phyloP scores from a whole-genome alignment of 2,113 vertebrate species.

The Nansenia antarctica region DNA sequence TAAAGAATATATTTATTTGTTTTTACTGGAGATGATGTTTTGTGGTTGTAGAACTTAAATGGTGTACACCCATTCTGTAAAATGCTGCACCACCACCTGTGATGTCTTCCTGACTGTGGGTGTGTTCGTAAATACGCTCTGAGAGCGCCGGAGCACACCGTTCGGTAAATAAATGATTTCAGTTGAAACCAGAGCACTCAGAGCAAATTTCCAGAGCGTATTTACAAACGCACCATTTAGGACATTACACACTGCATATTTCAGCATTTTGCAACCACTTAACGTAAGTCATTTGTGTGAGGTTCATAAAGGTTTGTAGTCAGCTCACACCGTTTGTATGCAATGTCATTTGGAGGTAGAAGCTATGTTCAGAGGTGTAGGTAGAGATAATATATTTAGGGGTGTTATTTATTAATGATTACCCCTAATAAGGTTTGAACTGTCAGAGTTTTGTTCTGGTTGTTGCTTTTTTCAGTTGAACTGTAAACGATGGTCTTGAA shows the following conservation, averaged over 20 bases:
- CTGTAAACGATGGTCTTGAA: too few relatives aligned
- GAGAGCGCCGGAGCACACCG: too few relatives aligned
- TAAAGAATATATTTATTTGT: slow-evolving; percentile 57
- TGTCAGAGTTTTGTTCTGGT: too few relatives aligned
- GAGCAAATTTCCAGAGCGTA: too few relatives aligned
- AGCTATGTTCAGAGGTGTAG: not conserved
- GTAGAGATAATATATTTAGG: not conserved
- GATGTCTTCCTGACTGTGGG: too few relatives aligned
- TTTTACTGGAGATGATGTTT: slow-evolving; percentile 55
- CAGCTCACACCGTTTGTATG: not conserved
- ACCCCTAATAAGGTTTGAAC: too few relatives aligned
- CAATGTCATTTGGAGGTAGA: not conserved
- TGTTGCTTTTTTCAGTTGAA: too few relatives aligned
- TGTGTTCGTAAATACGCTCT: too few relatives aligned
- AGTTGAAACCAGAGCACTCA: too few relatives aligned
- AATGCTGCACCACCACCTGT: not conserved
- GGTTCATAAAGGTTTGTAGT: too few relatives aligned
- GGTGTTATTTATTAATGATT: not conserved
- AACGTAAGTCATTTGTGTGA: not conserved
- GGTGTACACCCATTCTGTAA: not conserved
- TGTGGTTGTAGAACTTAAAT: slow-evolving; percentile 37
- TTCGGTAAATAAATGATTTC: too few relatives aligned
- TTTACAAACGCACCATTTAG: too few relatives aligned
- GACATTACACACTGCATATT: not conserved
- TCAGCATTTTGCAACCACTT: slow-evolving; percentile 8